Base-by-base conservation (phyloP, 2,113 vertebrate species). In the Struthio camelus region DNA sequence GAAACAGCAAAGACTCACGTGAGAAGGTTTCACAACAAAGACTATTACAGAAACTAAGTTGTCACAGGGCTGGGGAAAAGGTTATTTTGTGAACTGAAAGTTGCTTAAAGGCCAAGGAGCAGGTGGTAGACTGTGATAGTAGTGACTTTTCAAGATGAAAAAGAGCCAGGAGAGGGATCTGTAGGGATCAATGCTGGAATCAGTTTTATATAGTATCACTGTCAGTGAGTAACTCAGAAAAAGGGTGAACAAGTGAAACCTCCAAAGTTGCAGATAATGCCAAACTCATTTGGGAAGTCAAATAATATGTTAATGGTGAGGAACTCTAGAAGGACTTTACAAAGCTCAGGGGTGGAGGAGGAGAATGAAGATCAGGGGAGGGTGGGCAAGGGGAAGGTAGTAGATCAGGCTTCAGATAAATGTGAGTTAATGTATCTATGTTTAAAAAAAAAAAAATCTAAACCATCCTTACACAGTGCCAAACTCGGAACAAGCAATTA, bases 11-110 rank as follows among this genome's bases (percentile, higher is more conserved):
- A 75, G 14, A 32, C 25, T n/a, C 6, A 4, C 2, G 7, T n/a
- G 34, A 58, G 18, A 59, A 59, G 16, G 16, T 75, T 93, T 87
- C 46, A 24, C 28, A 30, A 25, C 0, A 23, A 34, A 1, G 0
- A 11, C 58, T 53, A 10, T 66, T 51, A 19, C 77, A 77, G 54
- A 79, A 75, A 79, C 5, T 4, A 13, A 70, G 8, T 65, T 93
- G 36, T 69, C 73, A 14, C 0, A 6, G 16, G 1, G 0, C 23
- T 70, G 42, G 44, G 44, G 25, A 44, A 64, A 76, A 65, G 42
- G 25, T 27, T 75, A 4, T 76, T 85, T 58, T 75, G 32, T 80
- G 56, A 36, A 44, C 69, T 51, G 16, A 16, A 67, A 25, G 32
- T 36, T 3, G 12, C 5, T 24, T 64, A 58, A 80, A 85, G 23